phyloP scores from a whole-genome alignment of 1,140 invertebrate genomes.

The Bombyx mandarina region DNA sequence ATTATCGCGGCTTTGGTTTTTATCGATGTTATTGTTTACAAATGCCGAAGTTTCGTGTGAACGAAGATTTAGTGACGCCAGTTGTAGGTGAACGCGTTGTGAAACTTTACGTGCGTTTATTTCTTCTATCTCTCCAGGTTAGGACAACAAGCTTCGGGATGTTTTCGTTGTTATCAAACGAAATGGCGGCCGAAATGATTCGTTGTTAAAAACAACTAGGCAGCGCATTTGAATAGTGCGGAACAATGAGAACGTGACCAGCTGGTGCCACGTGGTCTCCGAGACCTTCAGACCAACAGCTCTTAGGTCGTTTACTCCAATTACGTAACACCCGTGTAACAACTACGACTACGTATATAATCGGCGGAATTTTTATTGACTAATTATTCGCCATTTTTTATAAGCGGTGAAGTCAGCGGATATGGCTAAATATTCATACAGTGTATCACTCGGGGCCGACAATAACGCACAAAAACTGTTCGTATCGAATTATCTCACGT shows the following conservation, averaged over 20 bases:
- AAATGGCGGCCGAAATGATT: neutral
- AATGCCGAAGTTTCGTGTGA: conserved; percentile 17
- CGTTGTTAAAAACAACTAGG: conserved; percentile 1
- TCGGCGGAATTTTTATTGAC: conserved; percentile 69
- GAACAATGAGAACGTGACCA: conserved; percentile 15
- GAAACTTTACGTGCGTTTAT: conserved; percentile 4
- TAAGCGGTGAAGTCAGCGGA: conserved; percentile 65
- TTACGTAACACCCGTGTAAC: conserved; percentile 67
- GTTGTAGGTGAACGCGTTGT: conserved; percentile 4
- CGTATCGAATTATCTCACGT: conserved; percentile 52
- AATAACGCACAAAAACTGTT: conserved; percentile 55
- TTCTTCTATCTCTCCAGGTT: neutral
- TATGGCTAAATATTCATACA: conserved; percentile 68
- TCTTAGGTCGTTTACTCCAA: conserved; percentile 66
- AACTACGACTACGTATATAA: conserved; percentile 55
- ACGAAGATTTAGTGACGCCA: conserved; percentile 2
- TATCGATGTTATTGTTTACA: conserved; percentile 17
- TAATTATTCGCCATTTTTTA: conserved; percentile 68
- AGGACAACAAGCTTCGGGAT: neutral
- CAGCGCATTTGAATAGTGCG: neutral
- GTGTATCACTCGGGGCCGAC: conserved; percentile 66
- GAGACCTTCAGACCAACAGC: conserved; percentile 52
- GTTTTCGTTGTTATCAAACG: conserved; percentile 4
- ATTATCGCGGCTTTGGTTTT: neutral
- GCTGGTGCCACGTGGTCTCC: conserved; percentile 43